Base-by-base conservation (phyloP, 1,140 invertebrate species). In the Periplaneta americana region DNA sequence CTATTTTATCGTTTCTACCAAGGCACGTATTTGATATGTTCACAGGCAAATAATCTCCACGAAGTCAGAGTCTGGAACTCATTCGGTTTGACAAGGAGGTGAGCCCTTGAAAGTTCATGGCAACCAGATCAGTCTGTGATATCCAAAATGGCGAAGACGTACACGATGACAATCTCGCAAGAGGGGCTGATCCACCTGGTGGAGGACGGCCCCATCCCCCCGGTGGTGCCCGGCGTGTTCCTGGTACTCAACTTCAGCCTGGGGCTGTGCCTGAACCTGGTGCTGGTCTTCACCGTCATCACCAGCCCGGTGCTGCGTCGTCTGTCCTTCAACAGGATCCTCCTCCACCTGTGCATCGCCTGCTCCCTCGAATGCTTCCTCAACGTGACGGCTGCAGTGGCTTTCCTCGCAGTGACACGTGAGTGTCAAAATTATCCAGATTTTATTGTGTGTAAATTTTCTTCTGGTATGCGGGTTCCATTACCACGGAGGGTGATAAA, bases 361-460 rank as follows among this genome's bases (percentile, higher is more conserved):
- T 80, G 81, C 36, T 34, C 37, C 28, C 81, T 81, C 2, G 81
- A 81, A 15, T 48, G 81, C n/a, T 3, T 78, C 75, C 75, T 77
- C 22, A 78, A 78, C 36, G n/a, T 78, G 36, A 17, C 35, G n/a
- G 36, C 75, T 17, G 39, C 76, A 18, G 81, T 78, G 36, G 81
- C 66, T 1, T 39, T 81, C 28, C 15, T 81, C 22, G 32, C 75
- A 33, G 76, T 75, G 17, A 31, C 74, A 37, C 66, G 37, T 74
- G 31, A 48, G 79, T 35, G 33, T n/a, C n/a, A n/a, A n/a, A n/a
- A n/a, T n/a, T n/a, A n/a, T n/a, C n/a, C n/a, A n/a, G n/a, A n/a
- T n/a, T n/a, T n/a, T n/a, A n/a, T n/a, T n/a, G n/a, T n/a, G n/a
- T n/a, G n/a, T n/a, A n/a, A n/a, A n/a, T n/a, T n/a, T n/a, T n/a